Percentiles rank a stretch among this genome's conserved stretches.
These are phyloP conservation scores for Hydrochoerus hydrochaeris DNA, from an alignment of 2,113 vertebrate species.

Conservation along the genomic window DNA sequence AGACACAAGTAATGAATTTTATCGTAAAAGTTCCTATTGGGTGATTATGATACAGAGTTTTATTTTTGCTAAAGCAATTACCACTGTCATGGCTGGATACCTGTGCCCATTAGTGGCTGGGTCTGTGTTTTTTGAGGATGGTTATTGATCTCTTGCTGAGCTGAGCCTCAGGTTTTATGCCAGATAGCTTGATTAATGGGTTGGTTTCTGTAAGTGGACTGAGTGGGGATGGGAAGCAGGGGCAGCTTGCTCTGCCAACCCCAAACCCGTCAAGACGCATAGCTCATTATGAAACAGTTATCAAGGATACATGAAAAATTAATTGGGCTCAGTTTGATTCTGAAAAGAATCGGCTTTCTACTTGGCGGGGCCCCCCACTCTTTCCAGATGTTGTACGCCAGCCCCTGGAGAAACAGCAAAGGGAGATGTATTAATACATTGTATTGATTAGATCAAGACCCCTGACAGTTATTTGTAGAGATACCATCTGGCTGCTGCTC, in stretches of 20 bases:
- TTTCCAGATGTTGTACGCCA: constrained; percentile 97
- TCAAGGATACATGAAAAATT: constrained; percentile 95
- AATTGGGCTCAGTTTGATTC: constrained; percentile 94
- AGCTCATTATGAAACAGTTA: constrained; percentile 96
- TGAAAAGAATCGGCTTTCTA: constrained; percentile 90
- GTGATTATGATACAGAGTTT: constrained; percentile 81
- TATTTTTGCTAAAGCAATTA: constrained; percentile 87
- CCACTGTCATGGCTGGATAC: constrained; percentile 85
- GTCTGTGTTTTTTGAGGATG: constrained; percentile 85
- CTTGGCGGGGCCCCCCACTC: constrained; percentile 89
- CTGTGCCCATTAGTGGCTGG: constrained; percentile 84
- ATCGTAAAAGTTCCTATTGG: constrained; percentile 78
- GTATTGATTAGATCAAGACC: constrained; percentile 99
- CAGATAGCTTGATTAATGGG: constrained; percentile 99
- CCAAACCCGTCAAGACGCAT: constrained; percentile 91
- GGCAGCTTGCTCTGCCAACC: constrained; percentile 91
- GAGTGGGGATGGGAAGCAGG: constrained; percentile 97
- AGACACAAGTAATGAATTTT: constrained; percentile 84
- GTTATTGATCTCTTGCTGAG: constrained; percentile 99
- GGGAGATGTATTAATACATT: constrained; percentile 99
- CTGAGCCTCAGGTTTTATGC: constrained; percentile 96
- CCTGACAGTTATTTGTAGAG: constrained; percentile 99
- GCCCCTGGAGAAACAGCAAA: constrained; percentile 94
- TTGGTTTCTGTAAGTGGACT: constrained; percentile 98
- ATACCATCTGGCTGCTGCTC: constrained; percentile 99